A percentile compares a stretch with the other conserved stretches of the same genome.
Conservation (phyloP, 2,113 vertebrate species). For the Seriola dumerili region DNA sequence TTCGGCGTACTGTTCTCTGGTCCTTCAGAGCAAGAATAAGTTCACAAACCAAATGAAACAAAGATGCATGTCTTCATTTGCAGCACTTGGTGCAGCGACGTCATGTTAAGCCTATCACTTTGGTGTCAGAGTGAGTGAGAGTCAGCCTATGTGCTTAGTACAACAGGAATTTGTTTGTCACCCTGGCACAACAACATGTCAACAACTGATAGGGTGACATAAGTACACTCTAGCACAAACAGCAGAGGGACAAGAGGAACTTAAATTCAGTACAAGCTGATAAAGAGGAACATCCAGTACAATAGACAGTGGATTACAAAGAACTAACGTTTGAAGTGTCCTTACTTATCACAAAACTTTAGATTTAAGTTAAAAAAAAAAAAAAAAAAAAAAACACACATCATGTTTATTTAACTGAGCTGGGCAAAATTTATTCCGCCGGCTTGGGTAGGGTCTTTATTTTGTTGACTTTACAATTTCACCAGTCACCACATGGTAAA, state of each 20-base stretch:
- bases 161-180: conserved; percentile 25
- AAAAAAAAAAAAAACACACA: background rate
- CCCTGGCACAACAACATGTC: conserved; percentile 15
- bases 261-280: conserved; percentile 33
- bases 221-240: conserved; percentile 28
- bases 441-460: background rate
- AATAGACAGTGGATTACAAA: conserved; percentile 6
- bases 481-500: background rate
- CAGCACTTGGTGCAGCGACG: background rate
- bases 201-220: conserved; percentile 31
- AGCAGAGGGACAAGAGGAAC: conserved; percentile 49
- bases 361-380: background rate
- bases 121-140: conserved; percentile 4
- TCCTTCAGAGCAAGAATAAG: background rate
- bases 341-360: background rate
- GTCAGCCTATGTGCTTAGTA: background rate
- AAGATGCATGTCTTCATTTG: background rate
- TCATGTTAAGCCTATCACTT: background rate
- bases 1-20: background rate
- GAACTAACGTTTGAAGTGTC: background rate
- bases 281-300: conserved; percentile 45
- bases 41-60: background rate
- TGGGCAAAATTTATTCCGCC: background rate
- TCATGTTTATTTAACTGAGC: background rate
- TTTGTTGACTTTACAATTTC: background rate